A percentile compares a stretch with the other conserved stretches of the same genome.
These are phyloP conservation scores for Halocynthia roretzi DNA, from an alignment of 23 tunicate genomes.

Conservation along the genomic window DNA sequence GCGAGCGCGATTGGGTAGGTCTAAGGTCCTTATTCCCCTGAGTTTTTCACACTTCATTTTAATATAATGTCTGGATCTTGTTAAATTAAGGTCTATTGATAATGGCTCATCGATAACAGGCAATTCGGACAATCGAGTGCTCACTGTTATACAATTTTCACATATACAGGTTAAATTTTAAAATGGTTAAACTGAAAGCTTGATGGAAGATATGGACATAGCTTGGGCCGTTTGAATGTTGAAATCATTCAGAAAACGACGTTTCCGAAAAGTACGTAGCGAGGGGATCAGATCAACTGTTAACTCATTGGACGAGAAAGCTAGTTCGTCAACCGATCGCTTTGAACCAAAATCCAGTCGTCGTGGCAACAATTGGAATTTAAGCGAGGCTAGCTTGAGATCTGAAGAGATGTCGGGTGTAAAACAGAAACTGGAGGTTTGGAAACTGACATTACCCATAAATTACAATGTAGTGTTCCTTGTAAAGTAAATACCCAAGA, in stretches of 20 bases:
- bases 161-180: too few relatives aligned
- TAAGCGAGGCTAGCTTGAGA: neutral
- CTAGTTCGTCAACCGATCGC: neutral
- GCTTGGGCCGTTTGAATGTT: conserved; percentile 16
- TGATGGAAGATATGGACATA: too few relatives aligned
- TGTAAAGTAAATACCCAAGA: neutral
- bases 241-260: conserved; percentile 26
- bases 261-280: conserved; percentile 25
- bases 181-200: too few relatives aligned
- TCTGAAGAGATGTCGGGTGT: conserved; percentile 11
- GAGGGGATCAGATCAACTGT: neutral
- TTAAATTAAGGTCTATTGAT: too few relatives aligned
- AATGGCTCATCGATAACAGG: too few relatives aligned
- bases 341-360: conserved; percentile 23
- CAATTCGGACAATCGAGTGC: too few relatives aligned
- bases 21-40: too few relatives aligned
- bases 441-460: neutral
- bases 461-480: neutral
- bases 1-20: too few relatives aligned
- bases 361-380: conserved; percentile 10
- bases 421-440: conserved; percentile 11
- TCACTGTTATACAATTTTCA: too few relatives aligned
- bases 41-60: too few relatives aligned
- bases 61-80: too few relatives aligned
- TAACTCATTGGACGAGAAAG: conserved; percentile 10